Conservation (phyloP, 2,888 invertebrate genomes). For the Eupithecia vulgata region DNA sequence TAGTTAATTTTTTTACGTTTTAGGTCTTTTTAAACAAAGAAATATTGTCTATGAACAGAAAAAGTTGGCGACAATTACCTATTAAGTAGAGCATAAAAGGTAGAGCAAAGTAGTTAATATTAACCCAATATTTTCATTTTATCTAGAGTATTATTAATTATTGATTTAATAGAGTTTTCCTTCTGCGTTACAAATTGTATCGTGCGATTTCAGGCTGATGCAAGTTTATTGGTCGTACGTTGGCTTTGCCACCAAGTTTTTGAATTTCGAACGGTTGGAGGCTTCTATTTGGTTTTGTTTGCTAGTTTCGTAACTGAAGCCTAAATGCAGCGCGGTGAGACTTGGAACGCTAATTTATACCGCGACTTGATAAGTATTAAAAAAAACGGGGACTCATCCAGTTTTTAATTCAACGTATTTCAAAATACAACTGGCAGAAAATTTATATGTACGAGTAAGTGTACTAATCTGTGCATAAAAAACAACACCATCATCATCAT, state of each 20-base stretch:
- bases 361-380: neutral
- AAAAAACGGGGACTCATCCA: too few species aligned
- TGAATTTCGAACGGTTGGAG: constrained; percentile 35
- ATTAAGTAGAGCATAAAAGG: neutral
- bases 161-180: neutral
- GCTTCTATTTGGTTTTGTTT: constrained; percentile 29
- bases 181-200: constrained; percentile 4
- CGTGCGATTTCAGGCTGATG: constrained; percentile 49
- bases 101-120: too few species aligned
- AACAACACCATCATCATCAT: too few species aligned
- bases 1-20: too few species aligned
- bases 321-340: constrained; percentile 2
- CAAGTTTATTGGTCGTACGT: constrained; percentile 54
- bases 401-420: too few species aligned
- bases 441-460: too few species aligned
- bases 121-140: too few species aligned
- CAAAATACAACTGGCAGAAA: too few species aligned
- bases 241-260: constrained; percentile 36
- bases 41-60: too few species aligned
- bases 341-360: neutral
- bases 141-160: too few species aligned
- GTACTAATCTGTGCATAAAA: too few species aligned
- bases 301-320: constrained; percentile 23
- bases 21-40: too few species aligned
- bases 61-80: neutral